Evolutionary conservation across 2,888 invertebrate genomes (phyloP).

Genomic region (Drosophila kokeensis): DNA sequence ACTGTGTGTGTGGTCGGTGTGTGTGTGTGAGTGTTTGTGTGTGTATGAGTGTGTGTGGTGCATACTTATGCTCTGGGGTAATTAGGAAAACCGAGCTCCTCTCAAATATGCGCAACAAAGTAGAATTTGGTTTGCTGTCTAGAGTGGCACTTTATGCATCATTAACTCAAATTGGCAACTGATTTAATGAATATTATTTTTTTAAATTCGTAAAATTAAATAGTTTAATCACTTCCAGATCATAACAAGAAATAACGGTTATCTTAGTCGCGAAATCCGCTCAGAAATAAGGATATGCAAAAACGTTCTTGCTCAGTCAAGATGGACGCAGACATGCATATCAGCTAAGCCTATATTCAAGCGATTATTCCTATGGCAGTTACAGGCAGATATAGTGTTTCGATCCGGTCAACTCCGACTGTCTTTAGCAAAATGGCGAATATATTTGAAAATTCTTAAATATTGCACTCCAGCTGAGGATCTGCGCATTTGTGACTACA

Average conservation of each 20-base stretch:
- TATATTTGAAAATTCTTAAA: not conserved
- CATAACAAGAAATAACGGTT: too few species aligned
- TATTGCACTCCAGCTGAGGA: not conserved
- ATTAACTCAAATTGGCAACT: not conserved
- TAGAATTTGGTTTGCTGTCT: too few species aligned
- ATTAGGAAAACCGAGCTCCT: constrained; percentile 24
- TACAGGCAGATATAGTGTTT: too few species aligned
- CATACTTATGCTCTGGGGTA: constrained; percentile 32
- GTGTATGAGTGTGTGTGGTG: constrained; percentile 15
- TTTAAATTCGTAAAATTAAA: too few species aligned
- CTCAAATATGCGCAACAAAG: not conserved
- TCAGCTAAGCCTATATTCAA: not conserved
- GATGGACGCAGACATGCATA: not conserved
- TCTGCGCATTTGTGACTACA: not conserved
- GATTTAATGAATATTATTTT: too few species aligned
- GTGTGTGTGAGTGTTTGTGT: constrained; percentile 14
- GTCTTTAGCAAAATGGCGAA: not conserved
- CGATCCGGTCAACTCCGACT: not conserved
- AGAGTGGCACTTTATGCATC: not conserved
- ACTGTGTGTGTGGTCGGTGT: not conserved
- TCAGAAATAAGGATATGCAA: too few species aligned
- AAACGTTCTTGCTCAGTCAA: too few species aligned
- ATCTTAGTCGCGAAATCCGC: too few species aligned
- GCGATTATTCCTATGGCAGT: fast-evolving
- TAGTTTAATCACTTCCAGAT: too few species aligned